A percentile compares a stretch with the other conserved stretches of the same genome.
Evolutionary conservation across 2,888 invertebrate genomes (phyloP).

Genomic region (Chalcis sispes): DNA sequence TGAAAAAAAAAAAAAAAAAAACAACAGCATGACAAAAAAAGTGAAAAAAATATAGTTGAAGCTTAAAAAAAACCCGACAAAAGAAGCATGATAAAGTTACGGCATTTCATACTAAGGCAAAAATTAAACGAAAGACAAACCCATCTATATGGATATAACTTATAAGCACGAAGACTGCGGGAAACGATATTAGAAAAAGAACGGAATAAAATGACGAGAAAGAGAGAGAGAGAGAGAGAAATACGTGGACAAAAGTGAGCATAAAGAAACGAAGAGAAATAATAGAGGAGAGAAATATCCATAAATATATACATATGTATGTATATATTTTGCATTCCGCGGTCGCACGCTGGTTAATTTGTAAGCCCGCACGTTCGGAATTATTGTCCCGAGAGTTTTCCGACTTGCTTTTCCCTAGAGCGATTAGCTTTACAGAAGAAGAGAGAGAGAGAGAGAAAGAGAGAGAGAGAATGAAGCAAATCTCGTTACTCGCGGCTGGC

Average conservation of each 20-base stretch:
- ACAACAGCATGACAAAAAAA: too few species aligned
- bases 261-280: background rate
- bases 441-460: too few species aligned
- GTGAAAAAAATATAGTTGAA: background rate
- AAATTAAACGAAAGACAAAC: background rate
- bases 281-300: background rate
- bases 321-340: conserved; percentile 54
- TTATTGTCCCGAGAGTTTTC: conserved; percentile 63
- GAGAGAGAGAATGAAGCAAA: conserved; percentile 25
- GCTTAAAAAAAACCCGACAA: background rate
- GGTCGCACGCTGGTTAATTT: conserved; percentile 59
- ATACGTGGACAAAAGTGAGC: background rate
- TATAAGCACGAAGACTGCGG: too few species aligned
- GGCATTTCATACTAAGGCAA: background rate
- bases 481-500: conserved; percentile 36
- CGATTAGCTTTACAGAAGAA: too few species aligned
- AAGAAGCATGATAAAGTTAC: background rate
- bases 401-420: conserved; percentile 32
- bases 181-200: background rate
- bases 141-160: too few species aligned
- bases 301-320: background rate
- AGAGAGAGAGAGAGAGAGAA: background rate
- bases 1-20: too few species aligned
- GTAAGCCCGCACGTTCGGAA: conserved; percentile 58
- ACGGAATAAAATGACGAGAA: conserved; percentile 7